A percentile compares a stretch with the other conserved stretches of the same genome.
phyloP scores from a whole-genome alignment of 2,113 vertebrate genomes.

The Ifrita kowaldi region DNA sequence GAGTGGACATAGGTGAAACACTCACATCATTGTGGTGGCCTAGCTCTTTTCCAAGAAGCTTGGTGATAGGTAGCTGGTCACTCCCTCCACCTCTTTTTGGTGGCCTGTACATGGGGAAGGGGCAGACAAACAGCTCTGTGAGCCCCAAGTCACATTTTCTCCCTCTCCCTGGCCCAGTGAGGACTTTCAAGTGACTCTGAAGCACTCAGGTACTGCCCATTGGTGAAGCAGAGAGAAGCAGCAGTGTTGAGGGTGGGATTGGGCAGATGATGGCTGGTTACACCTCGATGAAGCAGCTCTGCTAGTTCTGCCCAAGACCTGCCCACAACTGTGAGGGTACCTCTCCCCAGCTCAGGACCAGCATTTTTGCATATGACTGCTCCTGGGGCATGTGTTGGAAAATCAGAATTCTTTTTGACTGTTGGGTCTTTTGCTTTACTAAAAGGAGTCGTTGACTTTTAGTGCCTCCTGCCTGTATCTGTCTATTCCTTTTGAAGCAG shows the following conservation, averaged over 20 bases:
- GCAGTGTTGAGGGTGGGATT: neutral
- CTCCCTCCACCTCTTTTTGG: neutral
- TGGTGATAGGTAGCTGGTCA: neutral
- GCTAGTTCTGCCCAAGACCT: neutral
- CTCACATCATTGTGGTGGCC: neutral
- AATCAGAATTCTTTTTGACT: neutral
- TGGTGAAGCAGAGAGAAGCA: neutral
- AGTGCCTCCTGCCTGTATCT: neutral
- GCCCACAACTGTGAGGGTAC: accelerated
- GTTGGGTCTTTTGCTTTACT: neutral
- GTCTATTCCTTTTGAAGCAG: neutral
- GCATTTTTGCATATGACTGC: neutral
- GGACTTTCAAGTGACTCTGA: neutral
- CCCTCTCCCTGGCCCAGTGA: neutral
- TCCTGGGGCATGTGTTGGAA: neutral
- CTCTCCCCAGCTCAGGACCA: neutral
- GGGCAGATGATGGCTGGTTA: neutral
- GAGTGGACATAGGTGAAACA: too few species aligned
- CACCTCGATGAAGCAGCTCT: neutral
- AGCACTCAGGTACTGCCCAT: neutral
- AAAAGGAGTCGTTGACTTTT: neutral
- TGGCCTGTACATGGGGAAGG: neutral
- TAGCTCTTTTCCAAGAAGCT: neutral
- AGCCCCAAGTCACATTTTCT: neutral
- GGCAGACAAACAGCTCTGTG: neutral